Percentiles rank a stretch among this genome's conserved stretches.
Conservation (phyloP, 2,888 invertebrate genomes). For the Dynastes hyllus region DNA sequence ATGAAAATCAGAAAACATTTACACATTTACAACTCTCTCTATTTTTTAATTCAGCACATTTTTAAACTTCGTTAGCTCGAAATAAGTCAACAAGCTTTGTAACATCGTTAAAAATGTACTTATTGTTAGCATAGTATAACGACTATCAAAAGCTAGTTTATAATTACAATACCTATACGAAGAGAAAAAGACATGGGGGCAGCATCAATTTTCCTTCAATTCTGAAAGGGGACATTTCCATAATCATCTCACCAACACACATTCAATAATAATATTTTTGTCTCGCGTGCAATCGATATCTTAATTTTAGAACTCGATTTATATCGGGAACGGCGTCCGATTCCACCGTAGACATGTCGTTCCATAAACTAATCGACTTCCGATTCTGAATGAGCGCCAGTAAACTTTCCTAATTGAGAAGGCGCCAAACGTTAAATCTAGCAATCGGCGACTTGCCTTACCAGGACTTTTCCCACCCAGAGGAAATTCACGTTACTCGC, state of each 20-base stretch:
- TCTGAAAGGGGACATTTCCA: no score
- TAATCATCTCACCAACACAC: neutral
- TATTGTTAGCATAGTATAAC: no score
- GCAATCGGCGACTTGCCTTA: neutral
- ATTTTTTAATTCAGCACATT: no score
- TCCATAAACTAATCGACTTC: neutral
- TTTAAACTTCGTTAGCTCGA: no score
- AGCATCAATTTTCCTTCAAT: no score
- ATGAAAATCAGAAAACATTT: no score
- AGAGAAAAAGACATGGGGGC: no score
- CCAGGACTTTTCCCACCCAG: neutral
- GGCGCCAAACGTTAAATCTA: neutral
- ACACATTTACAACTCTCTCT: no score
- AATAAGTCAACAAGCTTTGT: no score
- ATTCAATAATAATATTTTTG: slow-evolving; percentile 22
- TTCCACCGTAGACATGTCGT: neutral
- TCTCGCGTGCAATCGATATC: slow-evolving; percentile 4
- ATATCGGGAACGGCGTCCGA: neutral
- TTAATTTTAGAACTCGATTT: slow-evolving; percentile 31
- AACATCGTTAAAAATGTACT: no score
- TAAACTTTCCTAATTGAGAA: neutral
- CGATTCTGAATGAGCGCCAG: neutral
- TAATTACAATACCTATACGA: no score
- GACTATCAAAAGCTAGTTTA: no score
- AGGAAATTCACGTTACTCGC: neutral